Evolutionary conservation across 2,797 vertebrate species (phyloP).

Genomic region (Betta splendens): DNA sequence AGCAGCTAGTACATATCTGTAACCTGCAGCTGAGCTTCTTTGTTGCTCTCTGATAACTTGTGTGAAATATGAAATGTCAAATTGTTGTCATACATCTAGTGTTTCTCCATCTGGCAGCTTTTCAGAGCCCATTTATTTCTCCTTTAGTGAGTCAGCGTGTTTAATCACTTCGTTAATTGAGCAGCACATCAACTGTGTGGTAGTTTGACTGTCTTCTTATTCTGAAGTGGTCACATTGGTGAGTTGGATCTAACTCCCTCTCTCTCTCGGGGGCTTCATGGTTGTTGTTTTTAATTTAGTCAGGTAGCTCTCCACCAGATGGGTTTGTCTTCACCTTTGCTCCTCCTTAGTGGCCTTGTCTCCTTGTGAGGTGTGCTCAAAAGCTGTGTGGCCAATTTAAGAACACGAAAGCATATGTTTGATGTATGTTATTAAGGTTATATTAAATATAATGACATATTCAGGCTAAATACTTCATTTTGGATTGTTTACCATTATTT

Average conservation of each 20-base stretch:
- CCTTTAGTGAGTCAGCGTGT: constrained; percentile 33
- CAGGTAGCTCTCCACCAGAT: constrained; percentile 27
- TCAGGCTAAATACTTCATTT: not conserved
- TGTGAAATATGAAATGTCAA: constrained; percentile 50
- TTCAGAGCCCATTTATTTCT: constrained; percentile 9
- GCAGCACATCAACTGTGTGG: constrained; percentile 11
- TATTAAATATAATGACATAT: too few species aligned
- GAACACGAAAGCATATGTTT: too few species aligned
- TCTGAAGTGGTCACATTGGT: constrained; percentile 21
- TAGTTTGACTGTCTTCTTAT: constrained; percentile 10
- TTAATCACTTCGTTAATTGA: constrained; percentile 33
- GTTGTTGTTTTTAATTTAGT: constrained; percentile 7
- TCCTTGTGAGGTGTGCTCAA: constrained; percentile 20
- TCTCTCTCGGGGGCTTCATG: not conserved
- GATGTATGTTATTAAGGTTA: too few species aligned
- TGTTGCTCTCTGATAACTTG: constrained; percentile 20
- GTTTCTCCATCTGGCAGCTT: constrained; percentile 20
- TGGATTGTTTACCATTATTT: not conserved
- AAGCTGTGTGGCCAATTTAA: constrained; percentile 16
- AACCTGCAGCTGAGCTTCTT: constrained; percentile 14
- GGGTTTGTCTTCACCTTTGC: constrained; percentile 35
- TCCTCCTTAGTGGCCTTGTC: constrained; percentile 18
- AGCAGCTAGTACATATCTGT: too few species aligned
- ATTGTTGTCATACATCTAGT: constrained; percentile 32
- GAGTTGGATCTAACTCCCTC: constrained; percentile 19